phyloP scores from a whole-genome alignment of 53 echinoderm and acorn worm species.

The Patiria pectinifera region DNA sequence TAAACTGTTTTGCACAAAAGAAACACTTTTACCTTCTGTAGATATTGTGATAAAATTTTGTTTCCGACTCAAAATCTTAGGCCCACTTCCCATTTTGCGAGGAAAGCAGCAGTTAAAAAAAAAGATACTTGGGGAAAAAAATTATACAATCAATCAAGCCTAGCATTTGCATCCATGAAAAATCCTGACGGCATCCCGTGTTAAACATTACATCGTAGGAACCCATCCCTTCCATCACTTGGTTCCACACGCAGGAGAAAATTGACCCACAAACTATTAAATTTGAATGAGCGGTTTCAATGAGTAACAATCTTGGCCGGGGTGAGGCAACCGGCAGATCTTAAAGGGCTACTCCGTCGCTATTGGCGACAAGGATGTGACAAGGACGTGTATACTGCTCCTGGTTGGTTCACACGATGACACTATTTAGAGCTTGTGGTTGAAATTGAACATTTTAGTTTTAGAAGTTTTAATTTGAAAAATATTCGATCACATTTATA shows the following conservation, averaged over 20 bases:
- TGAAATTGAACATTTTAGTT: too few species aligned
- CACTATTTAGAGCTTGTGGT: neutral
- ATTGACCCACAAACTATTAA: constrained; percentile 66
- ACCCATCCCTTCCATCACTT: neutral
- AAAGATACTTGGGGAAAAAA: neutral
- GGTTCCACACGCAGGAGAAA: constrained; percentile 6
- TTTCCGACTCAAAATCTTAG: neutral
- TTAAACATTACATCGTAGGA: constrained; percentile 44
- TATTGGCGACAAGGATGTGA: neutral
- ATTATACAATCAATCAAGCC: constrained; percentile 31
- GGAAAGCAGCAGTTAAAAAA: neutral
- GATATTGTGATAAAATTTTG: too few species aligned
- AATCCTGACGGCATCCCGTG: constrained; percentile 38
- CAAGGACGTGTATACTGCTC: neutral
- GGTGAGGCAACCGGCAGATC: neutral
- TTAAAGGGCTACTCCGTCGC: constrained; percentile 14
- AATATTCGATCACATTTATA: too few species aligned
- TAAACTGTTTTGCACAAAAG: too few species aligned
- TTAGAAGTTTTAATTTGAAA: too few species aligned
- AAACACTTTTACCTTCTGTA: too few species aligned
- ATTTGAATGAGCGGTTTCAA: constrained; percentile 63
- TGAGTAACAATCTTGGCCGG: constrained; percentile 25
- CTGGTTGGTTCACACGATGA: neutral
- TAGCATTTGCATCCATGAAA: constrained; percentile 39
- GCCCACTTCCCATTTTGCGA: neutral